phyloP scores from a whole-genome alignment of 1,140 invertebrate genomes.

The Euglossa dilemma region DNA sequence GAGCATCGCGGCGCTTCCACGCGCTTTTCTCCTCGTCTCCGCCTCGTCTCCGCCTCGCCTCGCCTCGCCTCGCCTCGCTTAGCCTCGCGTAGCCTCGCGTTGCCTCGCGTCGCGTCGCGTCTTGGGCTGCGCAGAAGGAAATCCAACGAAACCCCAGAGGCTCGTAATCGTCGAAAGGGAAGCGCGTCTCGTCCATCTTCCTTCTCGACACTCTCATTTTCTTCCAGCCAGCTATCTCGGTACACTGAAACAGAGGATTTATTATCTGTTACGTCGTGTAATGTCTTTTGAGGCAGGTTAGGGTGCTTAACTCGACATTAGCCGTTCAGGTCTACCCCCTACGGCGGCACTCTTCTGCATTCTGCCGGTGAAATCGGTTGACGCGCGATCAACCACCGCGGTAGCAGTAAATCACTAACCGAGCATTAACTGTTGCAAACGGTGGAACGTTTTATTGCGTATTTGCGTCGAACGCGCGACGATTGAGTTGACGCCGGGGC shows the following conservation, averaged over 20 bases:
- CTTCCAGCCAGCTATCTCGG: constrained; percentile 19
- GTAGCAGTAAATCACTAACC: constrained; percentile 49
- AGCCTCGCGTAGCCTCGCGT: not conserved
- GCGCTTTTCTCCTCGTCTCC: not conserved
- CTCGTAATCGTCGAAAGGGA: constrained; percentile 35
- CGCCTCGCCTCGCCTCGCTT: too few relatives aligned
- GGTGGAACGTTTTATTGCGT: constrained; percentile 34
- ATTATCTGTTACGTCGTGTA: constrained; percentile 66
- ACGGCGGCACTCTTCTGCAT: constrained; percentile 29
- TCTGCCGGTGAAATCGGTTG: constrained; percentile 49
- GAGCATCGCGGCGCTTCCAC: too few relatives aligned
- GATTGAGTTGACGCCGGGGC: not conserved
- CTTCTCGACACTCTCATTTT: constrained; percentile 27
- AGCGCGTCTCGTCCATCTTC: constrained; percentile 12
- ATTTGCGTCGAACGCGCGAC: constrained; percentile 8
- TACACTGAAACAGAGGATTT: constrained; percentile 58
- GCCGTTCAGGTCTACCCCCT: constrained; percentile 30
- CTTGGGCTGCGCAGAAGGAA: too few relatives aligned
- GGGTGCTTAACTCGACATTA: constrained; percentile 67
- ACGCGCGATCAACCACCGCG: constrained; percentile 36
- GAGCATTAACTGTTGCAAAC: constrained; percentile 41
- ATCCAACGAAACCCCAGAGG: not conserved
- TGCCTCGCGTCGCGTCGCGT: too few relatives aligned
- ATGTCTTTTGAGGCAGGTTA: constrained; percentile 70
- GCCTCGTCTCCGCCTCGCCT: not conserved